phyloP scores from a whole-genome alignment of 2,113 vertebrate species.

The Peromyscus polionotus region DNA sequence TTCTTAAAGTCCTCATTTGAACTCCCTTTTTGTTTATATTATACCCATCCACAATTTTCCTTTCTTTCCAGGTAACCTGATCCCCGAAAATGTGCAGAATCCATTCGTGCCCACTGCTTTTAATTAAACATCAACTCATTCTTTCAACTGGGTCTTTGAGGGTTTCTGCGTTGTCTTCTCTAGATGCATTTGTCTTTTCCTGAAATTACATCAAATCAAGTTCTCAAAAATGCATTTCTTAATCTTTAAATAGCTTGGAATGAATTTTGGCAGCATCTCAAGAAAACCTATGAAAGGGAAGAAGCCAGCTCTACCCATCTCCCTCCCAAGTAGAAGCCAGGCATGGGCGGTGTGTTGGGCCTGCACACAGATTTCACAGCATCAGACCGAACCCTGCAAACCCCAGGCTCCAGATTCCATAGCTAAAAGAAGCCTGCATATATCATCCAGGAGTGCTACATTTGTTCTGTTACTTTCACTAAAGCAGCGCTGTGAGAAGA shows the following conservation, averaged over 20 bases:
- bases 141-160: slow-evolving; percentile 75
- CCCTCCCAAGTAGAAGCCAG: background rate
- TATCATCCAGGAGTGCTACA: background rate
- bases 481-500: background rate
- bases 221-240: slow-evolving; percentile 71
- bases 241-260: slow-evolving; percentile 80
- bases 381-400: background rate
- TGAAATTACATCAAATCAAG: slow-evolving; percentile 74
- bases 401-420: background rate
- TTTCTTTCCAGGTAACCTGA: slow-evolving; percentile 81
- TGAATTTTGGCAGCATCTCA: slow-evolving; percentile 75
- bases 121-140: slow-evolving; percentile 77
- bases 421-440: background rate
- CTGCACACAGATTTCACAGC: background rate
- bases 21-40: slow-evolving; percentile 78
- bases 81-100: slow-evolving; percentile 78
- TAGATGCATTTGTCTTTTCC: slow-evolving; percentile 56
- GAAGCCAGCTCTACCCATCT: background rate
- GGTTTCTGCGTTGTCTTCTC: slow-evolving; percentile 68
- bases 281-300: slow-evolving; percentile 57
- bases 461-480: background rate
- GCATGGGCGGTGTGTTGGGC: background rate
- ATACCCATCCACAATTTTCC: slow-evolving; percentile 75
- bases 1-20: slow-evolving; percentile 80
- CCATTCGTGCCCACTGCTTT: slow-evolving; percentile 75